phyloP scores from a whole-genome alignment of 35 echinoderm and acorn worm genomes.

The Anneissia japonica region DNA sequence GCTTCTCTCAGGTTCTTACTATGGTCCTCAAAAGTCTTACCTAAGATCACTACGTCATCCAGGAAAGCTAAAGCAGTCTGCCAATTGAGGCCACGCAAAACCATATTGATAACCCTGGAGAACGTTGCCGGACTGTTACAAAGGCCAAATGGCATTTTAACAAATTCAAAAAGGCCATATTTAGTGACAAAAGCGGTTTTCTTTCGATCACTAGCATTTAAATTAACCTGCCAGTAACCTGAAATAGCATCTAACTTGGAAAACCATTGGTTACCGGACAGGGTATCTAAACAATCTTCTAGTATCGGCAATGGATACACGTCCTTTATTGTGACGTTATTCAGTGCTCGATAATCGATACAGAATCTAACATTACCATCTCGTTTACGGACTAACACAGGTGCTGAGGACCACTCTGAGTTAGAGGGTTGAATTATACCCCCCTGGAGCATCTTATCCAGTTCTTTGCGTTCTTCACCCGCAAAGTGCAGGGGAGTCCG shows the following conservation, averaged over 20 bases:
- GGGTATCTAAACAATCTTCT: slow-evolving; percentile 42
- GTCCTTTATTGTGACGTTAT: slow-evolving; percentile 29
- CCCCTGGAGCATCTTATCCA: slow-evolving; percentile 7
- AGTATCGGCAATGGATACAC: slow-evolving; percentile 42
- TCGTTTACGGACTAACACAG: slow-evolving; percentile 35
- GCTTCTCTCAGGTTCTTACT: not conserved
- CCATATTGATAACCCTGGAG: slow-evolving; percentile 1
- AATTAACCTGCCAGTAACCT: slow-evolving; percentile 28
- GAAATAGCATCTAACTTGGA: slow-evolving; percentile 22
- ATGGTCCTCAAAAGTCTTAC: not conserved
- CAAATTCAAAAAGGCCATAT: slow-evolving; percentile 32
- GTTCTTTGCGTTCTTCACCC: slow-evolving; percentile 12
- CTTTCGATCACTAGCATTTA: slow-evolving; percentile 6
- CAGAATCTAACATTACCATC: slow-evolving; percentile 15
- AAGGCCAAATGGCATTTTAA: slow-evolving; percentile 49
- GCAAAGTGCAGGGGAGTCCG: slow-evolving; percentile 32
- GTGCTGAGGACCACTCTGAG: slow-evolving; percentile 38
- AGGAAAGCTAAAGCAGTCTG: slow-evolving; percentile 11
- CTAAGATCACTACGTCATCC: slow-evolving; percentile 40
- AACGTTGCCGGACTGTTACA: slow-evolving; percentile 51
- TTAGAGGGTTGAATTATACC: slow-evolving; percentile 30
- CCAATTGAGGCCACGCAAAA: slow-evolving; percentile 9
- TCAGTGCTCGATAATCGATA: slow-evolving; percentile 29
- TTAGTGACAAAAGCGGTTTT: slow-evolving; percentile 42
- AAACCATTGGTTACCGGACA: slow-evolving; percentile 34